Conservation (phyloP, 1,140 invertebrate species). For the Drosophila eugracilis region DNA sequence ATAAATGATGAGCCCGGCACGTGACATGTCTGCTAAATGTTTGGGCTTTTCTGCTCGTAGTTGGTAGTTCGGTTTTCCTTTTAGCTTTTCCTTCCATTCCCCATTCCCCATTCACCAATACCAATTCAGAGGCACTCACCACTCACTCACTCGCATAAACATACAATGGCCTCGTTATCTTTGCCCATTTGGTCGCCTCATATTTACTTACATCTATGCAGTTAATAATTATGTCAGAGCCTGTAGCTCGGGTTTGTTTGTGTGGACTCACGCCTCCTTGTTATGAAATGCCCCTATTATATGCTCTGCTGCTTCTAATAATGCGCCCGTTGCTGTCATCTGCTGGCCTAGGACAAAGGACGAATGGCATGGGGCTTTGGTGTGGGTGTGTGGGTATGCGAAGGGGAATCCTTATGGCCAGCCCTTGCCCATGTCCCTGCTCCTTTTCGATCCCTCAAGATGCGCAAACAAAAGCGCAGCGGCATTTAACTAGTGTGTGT, state of each 20-base stretch:
- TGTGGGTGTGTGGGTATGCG: slow-evolving; percentile 24
- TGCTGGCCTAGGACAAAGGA: slow-evolving; percentile 61
- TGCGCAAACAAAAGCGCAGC: slow-evolving; percentile 80
- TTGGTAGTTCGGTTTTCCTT: neutral
- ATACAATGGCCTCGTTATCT: slow-evolving; percentile 77
- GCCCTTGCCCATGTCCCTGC: slow-evolving; percentile 6
- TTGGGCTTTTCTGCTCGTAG: slow-evolving; percentile 18
- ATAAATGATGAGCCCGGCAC: slow-evolving; percentile 73
- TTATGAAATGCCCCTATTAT: slow-evolving; percentile 81
- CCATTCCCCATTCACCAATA: slow-evolving; percentile 2
- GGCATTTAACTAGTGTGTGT: slow-evolving; percentile 44
- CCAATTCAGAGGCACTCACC: slow-evolving; percentile 15
- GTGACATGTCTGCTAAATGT: slow-evolving; percentile 74
- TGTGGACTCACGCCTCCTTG: slow-evolving; percentile 71
- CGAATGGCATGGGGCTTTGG: slow-evolving; percentile 23
- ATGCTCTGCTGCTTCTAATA: slow-evolving; percentile 81
- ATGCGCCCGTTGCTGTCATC: slow-evolving; percentile 76
- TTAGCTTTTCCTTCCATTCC: no score
- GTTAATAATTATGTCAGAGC: slow-evolving; percentile 81
- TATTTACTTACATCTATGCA: slow-evolving; percentile 75
- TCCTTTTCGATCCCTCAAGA: slow-evolving; percentile 47
- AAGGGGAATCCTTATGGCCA: slow-evolving; percentile 29
- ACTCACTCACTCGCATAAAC: slow-evolving; percentile 7
- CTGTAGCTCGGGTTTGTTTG: slow-evolving; percentile 29
- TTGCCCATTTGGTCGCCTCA: slow-evolving; percentile 72